Conservation (phyloP, 2,113 vertebrate species). For the Irena cyanogastra region DNA sequence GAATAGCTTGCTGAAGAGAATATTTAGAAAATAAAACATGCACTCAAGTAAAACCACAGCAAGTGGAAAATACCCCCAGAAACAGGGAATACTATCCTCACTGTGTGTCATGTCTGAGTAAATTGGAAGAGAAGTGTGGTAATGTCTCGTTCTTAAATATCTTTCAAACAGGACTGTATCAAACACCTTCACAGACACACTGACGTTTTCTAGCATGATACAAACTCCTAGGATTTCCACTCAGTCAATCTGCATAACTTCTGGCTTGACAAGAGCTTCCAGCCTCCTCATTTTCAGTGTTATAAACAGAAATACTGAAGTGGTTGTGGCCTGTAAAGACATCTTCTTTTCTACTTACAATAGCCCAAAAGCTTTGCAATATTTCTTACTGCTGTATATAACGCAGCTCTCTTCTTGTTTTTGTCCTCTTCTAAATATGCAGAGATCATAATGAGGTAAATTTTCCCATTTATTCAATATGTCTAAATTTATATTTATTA, state of each 20-base stretch:
- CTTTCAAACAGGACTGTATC: not conserved
- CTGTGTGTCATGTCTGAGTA: not conserved
- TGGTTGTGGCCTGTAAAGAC: not conserved
- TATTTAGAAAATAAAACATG: not conserved
- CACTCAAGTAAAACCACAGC: not conserved
- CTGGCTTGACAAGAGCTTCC: not conserved
- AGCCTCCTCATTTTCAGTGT: not conserved
- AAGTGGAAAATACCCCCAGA: not conserved
- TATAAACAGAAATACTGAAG: not conserved
- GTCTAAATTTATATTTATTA: not conserved
- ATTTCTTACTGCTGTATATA: not conserved
- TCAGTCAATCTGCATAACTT: not conserved
- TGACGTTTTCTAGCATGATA: not conserved
- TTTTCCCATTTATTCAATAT: not conserved
- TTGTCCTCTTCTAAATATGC: not conserved
- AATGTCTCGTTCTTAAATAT: not conserved
- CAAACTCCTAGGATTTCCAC: not conserved
- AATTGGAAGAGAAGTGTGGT: not conserved
- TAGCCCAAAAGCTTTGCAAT: not conserved
- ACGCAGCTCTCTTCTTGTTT: accelerated
- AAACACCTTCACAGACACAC: not conserved
- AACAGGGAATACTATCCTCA: not conserved
- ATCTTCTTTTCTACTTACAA: not conserved
- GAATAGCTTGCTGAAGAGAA: not conserved
- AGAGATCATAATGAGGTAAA: not conserved